Conservation (phyloP, 1,140 invertebrate genomes). For the Papilio aristodemus region DNA sequence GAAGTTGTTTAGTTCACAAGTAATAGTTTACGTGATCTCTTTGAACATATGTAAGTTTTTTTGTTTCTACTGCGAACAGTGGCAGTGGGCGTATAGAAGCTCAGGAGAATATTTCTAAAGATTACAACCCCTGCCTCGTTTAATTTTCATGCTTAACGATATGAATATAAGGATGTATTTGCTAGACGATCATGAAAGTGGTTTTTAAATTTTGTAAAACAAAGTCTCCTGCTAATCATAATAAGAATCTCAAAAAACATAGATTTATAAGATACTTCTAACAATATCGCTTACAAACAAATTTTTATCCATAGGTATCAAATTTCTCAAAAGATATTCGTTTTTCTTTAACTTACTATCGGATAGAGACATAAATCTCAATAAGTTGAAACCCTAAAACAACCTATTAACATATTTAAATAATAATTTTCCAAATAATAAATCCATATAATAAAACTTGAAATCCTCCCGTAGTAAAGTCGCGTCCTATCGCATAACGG, state of each 20-base stretch:
- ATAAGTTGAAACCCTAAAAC: too few relatives aligned
- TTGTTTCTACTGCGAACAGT: conserved; percentile 34
- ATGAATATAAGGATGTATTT: not conserved
- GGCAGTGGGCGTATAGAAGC: not conserved
- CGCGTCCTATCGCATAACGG: conserved; percentile 38
- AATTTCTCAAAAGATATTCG: too few relatives aligned
- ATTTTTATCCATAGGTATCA: too few relatives aligned
- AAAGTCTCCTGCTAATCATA: not conserved
- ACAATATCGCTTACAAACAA: too few relatives aligned
- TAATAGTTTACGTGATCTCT: conserved; percentile 56
- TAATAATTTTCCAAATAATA: not conserved
- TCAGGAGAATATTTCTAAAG: conserved; percentile 12
- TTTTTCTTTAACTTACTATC: too few relatives aligned
- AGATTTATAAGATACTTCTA: too few relatives aligned
- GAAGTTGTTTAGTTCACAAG: conserved; percentile 56
- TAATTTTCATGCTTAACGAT: not conserved
- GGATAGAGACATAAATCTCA: too few relatives aligned
- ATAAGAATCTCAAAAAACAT: too few relatives aligned
- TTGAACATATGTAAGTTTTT: conserved; percentile 39
- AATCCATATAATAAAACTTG: conserved; percentile 12
- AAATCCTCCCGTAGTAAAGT: conserved; percentile 21
- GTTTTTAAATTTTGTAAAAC: not conserved
- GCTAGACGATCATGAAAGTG: not conserved
- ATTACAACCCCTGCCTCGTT: not conserved
- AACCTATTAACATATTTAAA: conserved; percentile 12